Percentiles rank a stretch among this genome's conserved stretches.
These are phyloP conservation scores for Autographa gamma DNA, from an alignment of 2,888 invertebrate species.

Conservation along the genomic window DNA sequence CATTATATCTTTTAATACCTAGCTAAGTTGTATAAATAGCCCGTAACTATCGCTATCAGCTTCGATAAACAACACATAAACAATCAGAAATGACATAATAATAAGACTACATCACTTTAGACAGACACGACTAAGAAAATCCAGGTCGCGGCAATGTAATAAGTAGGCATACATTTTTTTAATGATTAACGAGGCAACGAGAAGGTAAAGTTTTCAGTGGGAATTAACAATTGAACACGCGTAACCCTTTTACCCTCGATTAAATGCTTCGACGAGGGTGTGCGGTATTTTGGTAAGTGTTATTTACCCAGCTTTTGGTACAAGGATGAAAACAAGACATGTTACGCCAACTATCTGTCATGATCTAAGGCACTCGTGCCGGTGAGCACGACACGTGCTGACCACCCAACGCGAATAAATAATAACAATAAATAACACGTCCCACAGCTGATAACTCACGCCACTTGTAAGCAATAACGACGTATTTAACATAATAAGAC, in stretches of 20 bases:
- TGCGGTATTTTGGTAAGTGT: constrained; percentile 68
- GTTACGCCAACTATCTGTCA: constrained; percentile 50
- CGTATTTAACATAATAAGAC: constrained; percentile 60
- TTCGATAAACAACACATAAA: constrained; percentile 9
- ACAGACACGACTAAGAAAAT: too few species aligned
- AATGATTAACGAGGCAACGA: constrained; percentile 29
- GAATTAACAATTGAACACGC: constrained; percentile 61
- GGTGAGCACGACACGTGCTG: constrained; percentile 67
- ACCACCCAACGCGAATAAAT: constrained; percentile 72
- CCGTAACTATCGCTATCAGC: constrained; percentile 5
- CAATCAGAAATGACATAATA: background rate
- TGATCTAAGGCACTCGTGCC: constrained; percentile 71
- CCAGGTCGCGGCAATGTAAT: too few species aligned
- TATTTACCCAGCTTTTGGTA: constrained; percentile 59
- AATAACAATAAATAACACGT: constrained; percentile 68
- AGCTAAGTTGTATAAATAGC: background rate
- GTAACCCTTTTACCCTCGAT: constrained; percentile 65
- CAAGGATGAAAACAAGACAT: constrained; percentile 49
- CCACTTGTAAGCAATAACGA: constrained; percentile 67
- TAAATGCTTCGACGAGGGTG: constrained; percentile 67
- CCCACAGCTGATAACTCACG: constrained; percentile 69
- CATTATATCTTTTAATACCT: background rate
- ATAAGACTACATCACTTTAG: too few species aligned
- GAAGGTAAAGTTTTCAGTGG: constrained; percentile 35
- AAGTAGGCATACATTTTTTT: background rate